phyloP scores from a whole-genome alignment of 30 jellyfish, hydroid and myxozoan genomes.

The Aurelia aurita complex sp. Pacific region DNA sequence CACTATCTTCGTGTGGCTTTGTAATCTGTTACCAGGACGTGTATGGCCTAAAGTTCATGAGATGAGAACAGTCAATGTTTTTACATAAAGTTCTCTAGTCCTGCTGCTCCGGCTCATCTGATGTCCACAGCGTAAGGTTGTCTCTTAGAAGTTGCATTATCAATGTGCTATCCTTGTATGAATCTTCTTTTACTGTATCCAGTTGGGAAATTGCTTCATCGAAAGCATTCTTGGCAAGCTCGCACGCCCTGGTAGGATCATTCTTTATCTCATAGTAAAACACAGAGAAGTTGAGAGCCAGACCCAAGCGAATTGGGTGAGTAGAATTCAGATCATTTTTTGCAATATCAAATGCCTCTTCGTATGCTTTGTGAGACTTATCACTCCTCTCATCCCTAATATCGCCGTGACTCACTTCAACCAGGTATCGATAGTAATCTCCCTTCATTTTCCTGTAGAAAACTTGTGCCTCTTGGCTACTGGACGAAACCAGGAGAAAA shows the following conservation, averaged over 20 bases:
- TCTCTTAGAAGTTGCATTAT: slow-evolving; percentile 98
- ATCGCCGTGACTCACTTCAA: slow-evolving; percentile 72
- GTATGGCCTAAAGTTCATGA: slow-evolving; percentile 41
- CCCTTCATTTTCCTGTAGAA: slow-evolving; percentile 97
- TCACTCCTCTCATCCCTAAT: slow-evolving; percentile 66
- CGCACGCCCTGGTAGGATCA: slow-evolving; percentile 90
- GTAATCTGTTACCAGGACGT: slow-evolving; percentile 34
- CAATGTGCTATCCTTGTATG: slow-evolving; percentile 98
- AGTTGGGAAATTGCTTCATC: slow-evolving; percentile 97
- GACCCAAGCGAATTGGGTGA: slow-evolving; percentile 97
- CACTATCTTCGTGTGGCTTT: slow-evolving; percentile 16
- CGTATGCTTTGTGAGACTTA: slow-evolving; percentile 85
- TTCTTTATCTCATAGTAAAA: slow-evolving; percentile 91
- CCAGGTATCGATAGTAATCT: slow-evolving; percentile 94
- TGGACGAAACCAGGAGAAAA: slow-evolving; percentile 55
- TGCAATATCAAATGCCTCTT: slow-evolving; percentile 80
- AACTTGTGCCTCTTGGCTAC: slow-evolving; percentile 73
- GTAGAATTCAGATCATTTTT: slow-evolving; percentile 62
- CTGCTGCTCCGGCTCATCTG: slow-evolving; percentile 74
- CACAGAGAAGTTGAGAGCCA: slow-evolving; percentile 95
- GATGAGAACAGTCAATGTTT: slow-evolving; percentile 38
- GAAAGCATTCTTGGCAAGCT: slow-evolving; percentile 94
- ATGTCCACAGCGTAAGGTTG: slow-evolving; percentile 97
- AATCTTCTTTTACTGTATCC: slow-evolving; percentile 92
- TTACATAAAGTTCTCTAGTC: slow-evolving; percentile 13